Evolutionary conservation across 2,113 vertebrate species (phyloP).

Genomic region (Otocyon megalotis): DNA sequence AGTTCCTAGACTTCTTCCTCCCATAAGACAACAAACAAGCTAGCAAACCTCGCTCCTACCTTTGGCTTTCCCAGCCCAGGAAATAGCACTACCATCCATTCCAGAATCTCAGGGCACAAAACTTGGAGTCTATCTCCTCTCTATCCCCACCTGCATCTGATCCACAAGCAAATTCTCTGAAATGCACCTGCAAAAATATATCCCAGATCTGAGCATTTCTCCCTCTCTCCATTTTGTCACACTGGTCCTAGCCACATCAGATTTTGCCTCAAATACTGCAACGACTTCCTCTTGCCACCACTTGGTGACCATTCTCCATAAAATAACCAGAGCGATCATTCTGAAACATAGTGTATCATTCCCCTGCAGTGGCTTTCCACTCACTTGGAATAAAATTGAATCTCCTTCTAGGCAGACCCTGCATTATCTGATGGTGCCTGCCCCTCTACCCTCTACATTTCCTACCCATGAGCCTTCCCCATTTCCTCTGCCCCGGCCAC

Average conservation of each 20-base stretch:
- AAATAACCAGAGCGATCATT: not conserved
- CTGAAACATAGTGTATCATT: not conserved
- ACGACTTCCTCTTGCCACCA: not conserved
- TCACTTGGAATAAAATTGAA: not conserved
- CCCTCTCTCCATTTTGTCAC: too few species aligned
- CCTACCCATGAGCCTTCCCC: too few species aligned
- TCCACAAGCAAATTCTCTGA: not conserved
- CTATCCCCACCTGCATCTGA: not conserved
- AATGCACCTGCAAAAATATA: not conserved
- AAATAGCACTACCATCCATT: not conserved
- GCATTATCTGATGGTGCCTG: not conserved
- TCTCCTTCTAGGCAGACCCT: not conserved
- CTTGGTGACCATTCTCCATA: not conserved
- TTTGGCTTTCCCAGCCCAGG: not conserved
- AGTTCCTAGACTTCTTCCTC: not conserved
- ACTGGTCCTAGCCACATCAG: rapidly evolving
- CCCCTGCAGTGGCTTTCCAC: not conserved
- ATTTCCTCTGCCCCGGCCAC: not conserved
- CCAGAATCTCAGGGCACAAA: not conserved
- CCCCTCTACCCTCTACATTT: not conserved
- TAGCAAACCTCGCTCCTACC: not conserved
- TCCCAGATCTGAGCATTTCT: not conserved
- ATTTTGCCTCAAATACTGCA: not conserved
- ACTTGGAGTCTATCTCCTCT: not conserved
- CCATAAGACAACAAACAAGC: not conserved